These are phyloP conservation scores for Platerodrilus igneus DNA, from an alignment of 2,888 invertebrate species.

Conservation along the genomic window DNA sequence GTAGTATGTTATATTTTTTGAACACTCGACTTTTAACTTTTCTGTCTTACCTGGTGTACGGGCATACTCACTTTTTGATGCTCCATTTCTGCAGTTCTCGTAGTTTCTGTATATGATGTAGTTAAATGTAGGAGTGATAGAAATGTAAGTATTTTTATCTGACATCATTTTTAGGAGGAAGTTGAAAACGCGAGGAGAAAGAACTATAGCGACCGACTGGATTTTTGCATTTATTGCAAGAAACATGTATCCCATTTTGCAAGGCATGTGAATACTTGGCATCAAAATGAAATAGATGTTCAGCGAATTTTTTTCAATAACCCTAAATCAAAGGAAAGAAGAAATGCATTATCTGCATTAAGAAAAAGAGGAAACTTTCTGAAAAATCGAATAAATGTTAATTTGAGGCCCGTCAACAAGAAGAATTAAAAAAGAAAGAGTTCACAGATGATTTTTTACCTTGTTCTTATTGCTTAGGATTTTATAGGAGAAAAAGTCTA, in stretches of 20 bases:
- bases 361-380: constrained; percentile 19
- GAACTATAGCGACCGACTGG: constrained; percentile 7
- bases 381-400: constrained; percentile 8
- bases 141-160: too few species aligned
- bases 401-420: constrained; percentile 17
- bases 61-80: too few species aligned
- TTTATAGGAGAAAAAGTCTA: constrained; percentile 15
- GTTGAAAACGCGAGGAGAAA: too few species aligned
- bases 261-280: constrained; percentile 10
- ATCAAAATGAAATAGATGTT: constrained; percentile 6
- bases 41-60: too few species aligned
- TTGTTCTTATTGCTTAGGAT: constrained; percentile 16
- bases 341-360: constrained; percentile 13
- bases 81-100: too few species aligned
- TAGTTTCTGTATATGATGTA: too few species aligned
- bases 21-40: too few species aligned
- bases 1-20: too few species aligned
- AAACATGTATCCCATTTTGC: constrained; percentile 13
- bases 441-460: constrained; percentile 12
- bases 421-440: background rate
- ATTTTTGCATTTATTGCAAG: constrained; percentile 12
- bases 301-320: background rate
- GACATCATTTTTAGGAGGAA: too few species aligned
- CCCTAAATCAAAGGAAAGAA: constrained; percentile 7
- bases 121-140: too few species aligned